Percentiles rank a stretch among this genome's conserved stretches.
phyloP scores from a whole-genome alignment of 2,113 vertebrate genomes.

The Chitala chitala region DNA sequence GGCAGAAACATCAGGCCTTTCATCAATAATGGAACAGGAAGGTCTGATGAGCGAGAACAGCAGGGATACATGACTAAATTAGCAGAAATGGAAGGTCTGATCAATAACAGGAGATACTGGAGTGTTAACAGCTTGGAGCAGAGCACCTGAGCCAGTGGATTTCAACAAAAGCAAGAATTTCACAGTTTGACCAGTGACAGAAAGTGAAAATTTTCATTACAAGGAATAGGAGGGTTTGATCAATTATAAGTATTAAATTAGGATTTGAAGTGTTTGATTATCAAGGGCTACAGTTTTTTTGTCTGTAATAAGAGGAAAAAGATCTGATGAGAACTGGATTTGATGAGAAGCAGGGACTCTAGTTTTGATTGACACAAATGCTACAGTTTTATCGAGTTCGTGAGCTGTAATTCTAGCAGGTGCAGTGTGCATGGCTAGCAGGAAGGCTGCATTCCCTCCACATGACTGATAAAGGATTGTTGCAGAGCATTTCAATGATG shows the following conservation, averaged over 20 bases:
- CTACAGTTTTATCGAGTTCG: neutral
- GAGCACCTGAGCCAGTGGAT: neutral
- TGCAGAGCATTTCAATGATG: slow-evolving; percentile 17
- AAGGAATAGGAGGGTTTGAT: too few relatives aligned
- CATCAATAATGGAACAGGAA: neutral
- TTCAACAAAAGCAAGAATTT: neutral
- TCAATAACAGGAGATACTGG: too few relatives aligned
- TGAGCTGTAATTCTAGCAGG: too few relatives aligned
- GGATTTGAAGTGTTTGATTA: too few relatives aligned
- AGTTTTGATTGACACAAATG: neutral
- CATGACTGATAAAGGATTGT: neutral
- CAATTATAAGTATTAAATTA: neutral
- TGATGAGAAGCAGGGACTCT: neutral
- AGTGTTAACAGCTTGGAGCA: too few relatives aligned
- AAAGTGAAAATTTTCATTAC: too few relatives aligned
- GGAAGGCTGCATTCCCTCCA: slow-evolving; percentile 4
- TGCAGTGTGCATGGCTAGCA: neutral
- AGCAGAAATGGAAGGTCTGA: too few relatives aligned
- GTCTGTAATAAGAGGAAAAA: too few relatives aligned
- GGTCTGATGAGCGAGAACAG: neutral
- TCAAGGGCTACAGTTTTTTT: too few relatives aligned
- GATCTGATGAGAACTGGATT: too few relatives aligned
- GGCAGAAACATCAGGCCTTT: neutral
- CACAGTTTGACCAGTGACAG: neutral
- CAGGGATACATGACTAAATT: too few relatives aligned